These are phyloP conservation scores for Akabosia matsudoensis DNA, from an alignment of 1,140 invertebrate genomes.

Conservation along the genomic window DNA sequence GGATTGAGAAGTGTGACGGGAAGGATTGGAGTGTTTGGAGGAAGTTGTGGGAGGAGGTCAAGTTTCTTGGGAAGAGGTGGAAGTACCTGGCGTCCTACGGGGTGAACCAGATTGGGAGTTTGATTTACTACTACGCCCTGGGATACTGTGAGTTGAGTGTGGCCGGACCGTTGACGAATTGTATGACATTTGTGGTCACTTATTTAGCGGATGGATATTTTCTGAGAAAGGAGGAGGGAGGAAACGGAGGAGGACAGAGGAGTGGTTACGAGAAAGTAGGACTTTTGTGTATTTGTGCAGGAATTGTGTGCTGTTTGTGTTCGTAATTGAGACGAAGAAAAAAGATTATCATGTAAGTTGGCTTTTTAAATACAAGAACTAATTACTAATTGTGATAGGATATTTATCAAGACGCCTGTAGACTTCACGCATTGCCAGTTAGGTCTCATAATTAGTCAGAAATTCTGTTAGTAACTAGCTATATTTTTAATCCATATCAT, in stretches of 20 bases:
- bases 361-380: no score
- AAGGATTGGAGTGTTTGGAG: background rate
- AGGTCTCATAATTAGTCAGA: no score
- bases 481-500: no score
- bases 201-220: slow-evolving; percentile 23
- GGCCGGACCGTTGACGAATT: slow-evolving; percentile 20
- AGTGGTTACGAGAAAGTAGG: slow-evolving; percentile 1
- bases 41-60: slow-evolving; percentile 28
- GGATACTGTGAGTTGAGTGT: slow-evolving; percentile 10
- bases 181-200: slow-evolving; percentile 26
- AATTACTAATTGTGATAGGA: no score
- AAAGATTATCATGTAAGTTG: background rate
- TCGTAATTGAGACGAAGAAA: background rate
- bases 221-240: no score
- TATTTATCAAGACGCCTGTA: no score
- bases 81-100: slow-evolving; percentile 23
- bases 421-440: no score
- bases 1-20: slow-evolving; percentile 14
- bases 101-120: slow-evolving; percentile 27
- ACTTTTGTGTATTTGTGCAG: slow-evolving; percentile 13
- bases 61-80: slow-evolving; percentile 33
- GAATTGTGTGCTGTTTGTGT: slow-evolving; percentile 10
- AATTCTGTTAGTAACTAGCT: no score
- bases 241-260: background rate
- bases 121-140: slow-evolving; percentile 30